Conservation (phyloP, 2,797 vertebrate species). For the Mormyrops boulengeri region DNA sequence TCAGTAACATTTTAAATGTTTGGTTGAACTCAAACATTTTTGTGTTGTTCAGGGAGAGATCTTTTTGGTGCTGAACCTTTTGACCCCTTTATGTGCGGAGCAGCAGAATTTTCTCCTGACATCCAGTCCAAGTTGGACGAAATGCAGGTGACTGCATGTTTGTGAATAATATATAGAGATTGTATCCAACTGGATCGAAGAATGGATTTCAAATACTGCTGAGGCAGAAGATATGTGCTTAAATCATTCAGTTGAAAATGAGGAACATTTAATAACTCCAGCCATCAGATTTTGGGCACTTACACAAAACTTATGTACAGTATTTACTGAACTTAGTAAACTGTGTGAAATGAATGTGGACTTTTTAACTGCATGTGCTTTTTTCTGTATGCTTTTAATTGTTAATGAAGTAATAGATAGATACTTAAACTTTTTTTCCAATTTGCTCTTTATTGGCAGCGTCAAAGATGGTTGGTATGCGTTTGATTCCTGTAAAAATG, state of each 20-base stretch:
- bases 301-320: neutral
- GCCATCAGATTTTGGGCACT: neutral
- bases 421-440: slow-evolving; percentile 14
- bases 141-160: slow-evolving; percentile 83
- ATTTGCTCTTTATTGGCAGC: slow-evolving; percentile 61
- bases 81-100: slow-evolving; percentile 94
- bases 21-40: neutral
- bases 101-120: slow-evolving; percentile 91
- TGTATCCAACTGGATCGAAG: slow-evolving; percentile 23
- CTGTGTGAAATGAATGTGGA: neutral
- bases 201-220: slow-evolving; percentile 26
- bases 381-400: neutral
- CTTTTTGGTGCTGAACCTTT: slow-evolving; percentile 95
- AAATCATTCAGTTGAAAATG: neutral
- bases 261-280: slow-evolving; percentile 1
- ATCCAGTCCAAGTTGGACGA: slow-evolving; percentile 97
- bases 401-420: neutral
- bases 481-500: slow-evolving; percentile 17
- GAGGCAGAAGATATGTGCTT: neutral
- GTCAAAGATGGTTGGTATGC: slow-evolving; percentile 97
- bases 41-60: slow-evolving; percentile 74
- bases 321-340: neutral
- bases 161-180: slow-evolving; percentile 23
- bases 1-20: neutral
- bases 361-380: neutral